Evolutionary conservation across 1,140 invertebrate species (phyloP).

Genomic region (Tribolium castaneum): DNA sequence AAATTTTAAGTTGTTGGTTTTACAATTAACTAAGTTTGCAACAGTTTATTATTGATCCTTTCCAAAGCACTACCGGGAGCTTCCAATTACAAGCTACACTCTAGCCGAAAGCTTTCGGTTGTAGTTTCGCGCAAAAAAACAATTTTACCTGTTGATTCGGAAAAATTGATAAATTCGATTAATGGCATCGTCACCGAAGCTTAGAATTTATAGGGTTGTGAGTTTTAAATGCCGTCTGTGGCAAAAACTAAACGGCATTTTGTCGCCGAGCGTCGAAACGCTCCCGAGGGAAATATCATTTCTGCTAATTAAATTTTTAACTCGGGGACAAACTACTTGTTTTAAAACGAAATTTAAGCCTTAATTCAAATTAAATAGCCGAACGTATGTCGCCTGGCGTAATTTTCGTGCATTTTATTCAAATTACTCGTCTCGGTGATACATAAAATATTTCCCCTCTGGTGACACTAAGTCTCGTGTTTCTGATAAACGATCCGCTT

Average conservation of each 20-base stretch:
- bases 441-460: background rate
- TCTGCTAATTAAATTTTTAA: background rate
- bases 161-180: background rate
- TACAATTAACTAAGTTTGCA: slow-evolving; percentile 20
- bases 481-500: slow-evolving; percentile 17
- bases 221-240: background rate
- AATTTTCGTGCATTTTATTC: background rate
- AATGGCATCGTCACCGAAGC: background rate
- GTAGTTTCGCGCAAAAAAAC: background rate
- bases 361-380: background rate
- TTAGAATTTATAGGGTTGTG: slow-evolving; percentile 17
- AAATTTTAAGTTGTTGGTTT: slow-evolving; percentile 31
- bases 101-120: slow-evolving; percentile 2
- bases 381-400: background rate
- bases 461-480: background rate
- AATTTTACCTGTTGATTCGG: background rate
- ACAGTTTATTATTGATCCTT: slow-evolving; percentile 28
- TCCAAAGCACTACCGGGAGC: slow-evolving; percentile 9
- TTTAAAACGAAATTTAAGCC: background rate
- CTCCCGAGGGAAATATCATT: background rate
- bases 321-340: background rate
- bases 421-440: background rate
- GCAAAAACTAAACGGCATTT: slow-evolving; percentile 18
- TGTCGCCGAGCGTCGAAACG: background rate
- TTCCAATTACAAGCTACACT: slow-evolving; percentile 24